Base-by-base conservation (phyloP, 1,140 invertebrate species). In the Choristoneura fumiferana region DNA sequence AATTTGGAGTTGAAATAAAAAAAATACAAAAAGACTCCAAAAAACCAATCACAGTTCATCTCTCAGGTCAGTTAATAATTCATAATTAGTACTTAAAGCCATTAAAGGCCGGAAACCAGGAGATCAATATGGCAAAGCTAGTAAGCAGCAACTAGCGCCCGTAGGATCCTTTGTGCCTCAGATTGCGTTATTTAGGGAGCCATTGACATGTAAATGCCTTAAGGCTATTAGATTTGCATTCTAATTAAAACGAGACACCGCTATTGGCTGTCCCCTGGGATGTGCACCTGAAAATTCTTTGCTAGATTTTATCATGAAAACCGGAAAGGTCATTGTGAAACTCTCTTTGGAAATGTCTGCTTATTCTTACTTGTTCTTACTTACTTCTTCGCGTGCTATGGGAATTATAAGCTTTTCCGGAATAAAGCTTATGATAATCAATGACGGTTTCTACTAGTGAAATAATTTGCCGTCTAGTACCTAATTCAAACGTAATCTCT, bases 221-320 rank as follows among this genome's bases (percentile, higher is more conserved):
- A 58, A 62, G 69, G 76, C 79, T 84, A 84, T 87, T 83, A 87
- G 83, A 84, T 87, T 87, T 82, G 81, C 81, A 87, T 84, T 78
- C 81, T 84, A 81, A 84, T 87, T 87, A 87, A 83, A 85, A 68
- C 71, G 72, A 70, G 72, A 73, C 65, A 69, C 73, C 65, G 60
- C 64, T 68, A 66, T 62, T 62, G 58, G 59, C 58, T 60, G 57
- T 67, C 59, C 59, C 63, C 63, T 71, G 37, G 59, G 45, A 37
- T 55, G 37, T 39, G 34, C 55, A 61, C 52, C 59, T 63, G 53
- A 38, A 60, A 33, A 37, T 67, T 58, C 57, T 12, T 39, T 33
- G 15, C 22, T 29, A 29, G n/a, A 49, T 29, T 49, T 49, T 45
- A 6, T 2, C 22, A 2, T 6, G 22, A 29, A 29, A 29, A n/a